Percentiles rank a stretch among this genome's conserved stretches.
phyloP scores from a whole-genome alignment of 2,888 invertebrate species.

The Linnaemya vulpina region DNA sequence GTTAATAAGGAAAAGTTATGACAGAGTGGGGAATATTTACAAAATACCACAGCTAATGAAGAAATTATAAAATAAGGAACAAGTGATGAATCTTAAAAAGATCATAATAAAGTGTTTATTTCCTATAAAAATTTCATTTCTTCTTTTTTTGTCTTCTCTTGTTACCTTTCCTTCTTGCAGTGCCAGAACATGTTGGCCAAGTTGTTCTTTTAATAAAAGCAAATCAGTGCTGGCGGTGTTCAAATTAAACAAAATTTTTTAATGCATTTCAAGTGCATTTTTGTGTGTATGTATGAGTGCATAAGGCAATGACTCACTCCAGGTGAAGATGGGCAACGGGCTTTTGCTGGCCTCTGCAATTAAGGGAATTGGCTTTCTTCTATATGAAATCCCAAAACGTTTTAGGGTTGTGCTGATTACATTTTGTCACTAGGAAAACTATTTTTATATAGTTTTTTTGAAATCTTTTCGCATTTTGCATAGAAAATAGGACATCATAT shows the following conservation, averaged over 20 bases:
- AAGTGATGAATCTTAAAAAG: constrained; percentile 48
- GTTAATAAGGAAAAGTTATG: constrained; percentile 70
- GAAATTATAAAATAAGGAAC: constrained; percentile 58
- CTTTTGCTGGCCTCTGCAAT: too few relatives aligned
- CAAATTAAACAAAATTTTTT: background rate
- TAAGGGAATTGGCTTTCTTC: too few relatives aligned
- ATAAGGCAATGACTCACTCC: too few relatives aligned
- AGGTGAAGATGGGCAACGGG: too few relatives aligned
- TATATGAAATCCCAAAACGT: too few relatives aligned
- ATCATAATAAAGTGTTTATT: background rate
- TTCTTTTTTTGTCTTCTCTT: background rate
- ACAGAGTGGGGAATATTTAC: constrained; percentile 66
- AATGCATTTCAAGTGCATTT: too few relatives aligned
- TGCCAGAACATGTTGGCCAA: background rate
- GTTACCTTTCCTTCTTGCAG: background rate
- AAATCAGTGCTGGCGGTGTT: background rate
- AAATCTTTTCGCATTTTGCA: too few relatives aligned
- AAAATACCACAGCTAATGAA: constrained; percentile 63
- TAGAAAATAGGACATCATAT: too few relatives aligned
- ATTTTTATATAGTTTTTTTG: too few relatives aligned
- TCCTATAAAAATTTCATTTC: background rate
- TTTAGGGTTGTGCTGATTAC: too few relatives aligned
- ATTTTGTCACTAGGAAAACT: too few relatives aligned
- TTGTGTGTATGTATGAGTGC: background rate
- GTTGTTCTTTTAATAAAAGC: background rate